Evolutionary conservation across 2,113 vertebrate genomes (phyloP).

Genomic region (Silurus glanis): DNA sequence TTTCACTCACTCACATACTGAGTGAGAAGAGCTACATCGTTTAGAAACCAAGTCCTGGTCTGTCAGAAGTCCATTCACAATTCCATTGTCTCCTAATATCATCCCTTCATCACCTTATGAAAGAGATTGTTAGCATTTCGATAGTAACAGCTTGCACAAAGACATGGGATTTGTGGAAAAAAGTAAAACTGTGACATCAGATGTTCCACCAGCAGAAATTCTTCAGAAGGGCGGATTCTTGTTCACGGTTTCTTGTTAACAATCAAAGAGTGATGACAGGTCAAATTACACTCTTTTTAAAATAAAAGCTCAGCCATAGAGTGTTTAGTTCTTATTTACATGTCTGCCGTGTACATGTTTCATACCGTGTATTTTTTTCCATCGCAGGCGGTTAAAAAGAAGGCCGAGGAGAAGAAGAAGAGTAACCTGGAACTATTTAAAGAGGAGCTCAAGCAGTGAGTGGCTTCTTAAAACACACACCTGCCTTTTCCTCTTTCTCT

Average conservation of each 20-base stretch:
- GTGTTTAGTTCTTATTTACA: neutral
- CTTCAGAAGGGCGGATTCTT: neutral
- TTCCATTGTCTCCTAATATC: no score
- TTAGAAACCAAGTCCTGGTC: neutral
- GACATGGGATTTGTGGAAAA: neutral
- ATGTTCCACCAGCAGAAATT: neutral
- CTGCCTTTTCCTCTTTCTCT: neutral
- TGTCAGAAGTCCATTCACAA: neutral
- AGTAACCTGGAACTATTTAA: constrained; percentile 80
- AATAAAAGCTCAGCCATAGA: neutral
- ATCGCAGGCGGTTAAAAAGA: constrained; percentile 71
- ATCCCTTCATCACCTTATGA: no score
- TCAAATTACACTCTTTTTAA: neutral
- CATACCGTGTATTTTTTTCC: constrained; percentile 4
- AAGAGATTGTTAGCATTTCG: neutral
- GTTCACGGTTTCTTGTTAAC: neutral
- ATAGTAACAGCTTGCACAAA: neutral
- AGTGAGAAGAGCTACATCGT: neutral
- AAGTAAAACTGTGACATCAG: neutral
- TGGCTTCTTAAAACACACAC: neutral
- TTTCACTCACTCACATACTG: no score
- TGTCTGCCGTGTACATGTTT: neutral
- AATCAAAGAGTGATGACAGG: neutral
- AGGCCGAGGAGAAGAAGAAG: constrained; percentile 77
- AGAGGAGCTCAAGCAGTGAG: constrained; percentile 79